phyloP scores from a whole-genome alignment of 2,797 vertebrate genomes.

The Tiaroga cobitis region DNA sequence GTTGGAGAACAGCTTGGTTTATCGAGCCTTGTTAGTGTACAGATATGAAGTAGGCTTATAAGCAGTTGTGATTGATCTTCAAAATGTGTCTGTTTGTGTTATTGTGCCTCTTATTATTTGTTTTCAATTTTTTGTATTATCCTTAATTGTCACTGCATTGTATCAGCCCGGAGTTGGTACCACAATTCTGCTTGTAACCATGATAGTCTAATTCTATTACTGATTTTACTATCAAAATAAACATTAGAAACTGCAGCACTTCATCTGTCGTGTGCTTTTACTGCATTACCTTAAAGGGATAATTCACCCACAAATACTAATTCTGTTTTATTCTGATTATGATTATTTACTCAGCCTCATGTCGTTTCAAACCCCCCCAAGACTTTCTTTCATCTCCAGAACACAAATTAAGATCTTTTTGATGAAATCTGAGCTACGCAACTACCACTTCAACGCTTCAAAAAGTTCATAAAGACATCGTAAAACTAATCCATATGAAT shows the following conservation, averaged over 20 bases:
- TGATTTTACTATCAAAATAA: slow-evolving; percentile 87
- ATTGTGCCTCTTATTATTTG: slow-evolving; percentile 76
- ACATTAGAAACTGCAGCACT: slow-evolving; percentile 75
- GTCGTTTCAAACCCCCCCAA: too few relatives aligned
- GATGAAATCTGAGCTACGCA: too few relatives aligned
- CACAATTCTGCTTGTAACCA: slow-evolving; percentile 84
- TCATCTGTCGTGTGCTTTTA: slow-evolving; percentile 26
- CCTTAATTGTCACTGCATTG: slow-evolving; percentile 72
- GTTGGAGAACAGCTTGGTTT: slow-evolving; percentile 67
- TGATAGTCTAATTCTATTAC: slow-evolving; percentile 84
- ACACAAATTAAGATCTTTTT: too few relatives aligned
- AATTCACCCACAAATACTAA: too few relatives aligned
- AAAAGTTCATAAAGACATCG: too few relatives aligned
- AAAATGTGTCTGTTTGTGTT: slow-evolving; percentile 71
- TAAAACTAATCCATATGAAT: too few relatives aligned
- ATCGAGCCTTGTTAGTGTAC: slow-evolving; percentile 60
- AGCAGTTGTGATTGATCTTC: slow-evolving; percentile 57
- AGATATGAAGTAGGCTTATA: slow-evolving; percentile 59
- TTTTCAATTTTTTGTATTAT: slow-evolving; percentile 63
- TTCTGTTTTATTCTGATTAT: too few relatives aligned
- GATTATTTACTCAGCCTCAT: too few relatives aligned
- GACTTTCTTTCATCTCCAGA: too few relatives aligned
- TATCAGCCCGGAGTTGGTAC: slow-evolving; percentile 83
- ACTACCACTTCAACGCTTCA: too few relatives aligned
- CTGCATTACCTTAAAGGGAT: not conserved